Percentiles rank a stretch among this genome's conserved stretches.
These are phyloP conservation scores for Dasyprocta punctata DNA, from an alignment of 2,113 vertebrate genomes.

Conservation along the genomic window DNA sequence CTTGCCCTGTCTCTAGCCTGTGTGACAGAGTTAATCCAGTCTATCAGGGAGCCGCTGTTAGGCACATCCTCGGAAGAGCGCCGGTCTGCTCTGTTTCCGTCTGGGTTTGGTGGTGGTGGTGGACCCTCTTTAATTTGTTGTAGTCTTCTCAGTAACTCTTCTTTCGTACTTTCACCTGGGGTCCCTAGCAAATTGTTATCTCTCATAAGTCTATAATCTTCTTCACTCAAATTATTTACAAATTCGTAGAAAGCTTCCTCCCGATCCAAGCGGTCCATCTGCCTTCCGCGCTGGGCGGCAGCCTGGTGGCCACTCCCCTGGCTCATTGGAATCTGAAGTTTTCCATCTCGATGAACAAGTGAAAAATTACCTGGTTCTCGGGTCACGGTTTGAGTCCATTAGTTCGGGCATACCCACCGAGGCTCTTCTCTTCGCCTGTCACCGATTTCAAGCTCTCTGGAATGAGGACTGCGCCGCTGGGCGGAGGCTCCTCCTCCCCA, in stretches of 20 bases:
- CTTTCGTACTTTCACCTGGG: constrained; percentile 98
- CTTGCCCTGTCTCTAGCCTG: constrained; percentile 97
- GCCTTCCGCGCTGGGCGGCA: constrained; percentile 93
- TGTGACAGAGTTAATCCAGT: constrained; percentile 97
- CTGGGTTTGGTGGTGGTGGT: constrained; percentile 89
- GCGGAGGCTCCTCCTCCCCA: background rate
- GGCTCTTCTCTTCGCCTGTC: constrained; percentile 39
- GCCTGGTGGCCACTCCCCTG: constrained; percentile 92
- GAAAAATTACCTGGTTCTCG: constrained; percentile 73
- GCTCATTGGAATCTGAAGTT: constrained; percentile 93
- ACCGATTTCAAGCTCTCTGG: constrained; percentile 32
- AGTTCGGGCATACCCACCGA: constrained; percentile 7
- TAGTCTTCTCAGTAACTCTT: constrained; percentile 95
- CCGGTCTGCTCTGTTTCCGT: constrained; percentile 91
- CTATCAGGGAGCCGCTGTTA: constrained; percentile 95
- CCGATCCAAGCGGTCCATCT: constrained; percentile 94
- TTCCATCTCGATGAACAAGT: constrained; percentile 91
- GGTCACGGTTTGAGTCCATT: background rate
- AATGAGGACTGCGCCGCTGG: background rate
- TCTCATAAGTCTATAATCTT: constrained; percentile 98
- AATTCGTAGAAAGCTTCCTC: constrained; percentile 99
- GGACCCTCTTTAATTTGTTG: constrained; percentile 96
- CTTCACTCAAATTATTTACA: constrained; percentile 98
- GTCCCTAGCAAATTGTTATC: constrained; percentile 98
- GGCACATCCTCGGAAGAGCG: constrained; percentile 93